Percentiles rank a stretch among this genome's conserved stretches.
Conservation (phyloP, 2,888 invertebrate species). For the Folsomia candida region DNA sequence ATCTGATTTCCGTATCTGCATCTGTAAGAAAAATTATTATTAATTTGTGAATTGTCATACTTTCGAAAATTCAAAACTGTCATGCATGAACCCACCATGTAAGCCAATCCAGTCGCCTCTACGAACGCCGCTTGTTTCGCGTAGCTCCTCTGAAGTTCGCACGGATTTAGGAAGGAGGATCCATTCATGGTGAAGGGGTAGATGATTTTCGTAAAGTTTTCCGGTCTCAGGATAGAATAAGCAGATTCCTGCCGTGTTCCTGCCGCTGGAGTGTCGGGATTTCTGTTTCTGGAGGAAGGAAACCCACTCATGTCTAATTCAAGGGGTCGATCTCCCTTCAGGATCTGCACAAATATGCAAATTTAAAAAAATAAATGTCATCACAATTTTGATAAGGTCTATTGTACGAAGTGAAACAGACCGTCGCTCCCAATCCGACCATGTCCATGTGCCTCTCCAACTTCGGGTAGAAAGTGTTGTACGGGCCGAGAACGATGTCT, state of each 20-base stretch:
- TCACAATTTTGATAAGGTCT: background rate
- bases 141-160: conserved; percentile 18
- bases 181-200: conserved; percentile 23
- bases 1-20: background rate
- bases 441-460: conserved; percentile 19
- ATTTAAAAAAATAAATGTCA: conserved; percentile 1
- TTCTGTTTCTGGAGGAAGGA: too few species aligned
- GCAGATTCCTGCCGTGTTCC: background rate
- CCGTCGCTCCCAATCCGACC: conserved; percentile 17
- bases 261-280: background rate
- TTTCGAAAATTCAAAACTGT: background rate
- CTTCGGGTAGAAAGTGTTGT: conserved; percentile 34
- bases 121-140: background rate
- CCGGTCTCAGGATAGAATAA: conserved; percentile 7
- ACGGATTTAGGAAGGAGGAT: conserved; percentile 13
- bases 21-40: too few species aligned
- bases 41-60: too few species aligned
- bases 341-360: conserved; percentile 22
- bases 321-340: conserved; percentile 30
- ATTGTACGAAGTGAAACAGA: background rate
- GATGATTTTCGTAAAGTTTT: conserved; percentile 1
- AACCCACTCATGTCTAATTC: conserved; percentile 30
- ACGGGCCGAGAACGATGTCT: conserved; percentile 26
- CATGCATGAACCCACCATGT: background rate
- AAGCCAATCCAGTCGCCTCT: background rate